Conservation (phyloP, 2,113 vertebrate genomes). For the Callithrix jacchus region DNA sequence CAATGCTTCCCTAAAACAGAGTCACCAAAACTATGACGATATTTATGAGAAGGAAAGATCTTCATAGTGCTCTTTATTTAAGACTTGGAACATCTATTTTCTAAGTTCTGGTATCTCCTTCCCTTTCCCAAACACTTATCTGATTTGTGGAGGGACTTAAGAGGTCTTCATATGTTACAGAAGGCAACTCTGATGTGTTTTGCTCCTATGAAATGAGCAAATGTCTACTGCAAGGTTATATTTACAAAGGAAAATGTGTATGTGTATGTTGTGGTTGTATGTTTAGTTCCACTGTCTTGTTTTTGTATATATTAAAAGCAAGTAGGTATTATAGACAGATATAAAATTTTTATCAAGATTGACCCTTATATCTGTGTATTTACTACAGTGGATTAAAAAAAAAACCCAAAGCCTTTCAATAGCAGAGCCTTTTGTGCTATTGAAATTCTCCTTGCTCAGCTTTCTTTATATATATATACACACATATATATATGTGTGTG, state of each 20-base stretch:
- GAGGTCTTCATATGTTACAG: neutral
- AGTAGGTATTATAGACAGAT: neutral
- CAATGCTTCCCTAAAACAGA: neutral
- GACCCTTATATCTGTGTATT: neutral
- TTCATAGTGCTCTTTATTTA: neutral
- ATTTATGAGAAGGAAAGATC: constrained; percentile 25
- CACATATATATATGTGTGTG: too few species aligned
- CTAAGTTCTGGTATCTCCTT: neutral
- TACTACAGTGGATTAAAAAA: neutral
- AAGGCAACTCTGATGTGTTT: neutral
- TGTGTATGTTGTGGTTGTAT: neutral
- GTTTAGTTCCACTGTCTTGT: neutral
- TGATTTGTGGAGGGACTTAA: neutral
- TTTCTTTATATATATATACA: neutral
- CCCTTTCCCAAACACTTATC: neutral
- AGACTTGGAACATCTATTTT: neutral
- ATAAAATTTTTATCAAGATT: neutral
- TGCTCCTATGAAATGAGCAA: neutral
- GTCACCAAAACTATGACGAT: constrained; percentile 18
- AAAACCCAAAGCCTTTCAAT: neutral
- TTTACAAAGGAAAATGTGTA: neutral
- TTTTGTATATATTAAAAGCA: constrained; percentile 42
- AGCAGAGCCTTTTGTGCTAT: neutral
- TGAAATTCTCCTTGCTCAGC: neutral
- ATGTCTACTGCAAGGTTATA: neutral